Conservation (phyloP, 2,797 vertebrate genomes). For the Microcaecilia unicolor region DNA sequence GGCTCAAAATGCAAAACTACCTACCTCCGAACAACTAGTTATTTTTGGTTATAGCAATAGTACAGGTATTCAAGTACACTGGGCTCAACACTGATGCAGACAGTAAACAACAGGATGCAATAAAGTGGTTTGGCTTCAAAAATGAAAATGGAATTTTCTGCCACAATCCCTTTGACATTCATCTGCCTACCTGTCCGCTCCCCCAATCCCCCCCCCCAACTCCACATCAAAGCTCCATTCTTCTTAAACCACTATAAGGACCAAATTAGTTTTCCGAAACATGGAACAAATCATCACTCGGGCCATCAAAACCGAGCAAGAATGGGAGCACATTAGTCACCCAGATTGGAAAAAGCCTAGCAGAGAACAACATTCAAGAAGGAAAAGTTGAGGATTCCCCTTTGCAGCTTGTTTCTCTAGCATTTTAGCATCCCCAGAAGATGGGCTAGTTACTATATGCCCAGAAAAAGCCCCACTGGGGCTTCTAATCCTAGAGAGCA, state of each 20-base stretch:
- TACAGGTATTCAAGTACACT: too few species aligned
- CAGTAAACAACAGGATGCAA: too few species aligned
- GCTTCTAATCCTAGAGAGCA: constrained; percentile 6
- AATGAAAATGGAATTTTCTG: not conserved
- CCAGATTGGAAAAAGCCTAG: too few species aligned
- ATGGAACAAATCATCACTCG: not conserved
- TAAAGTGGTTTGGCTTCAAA: rapidly evolving
- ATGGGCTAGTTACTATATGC: constrained; percentile 14
- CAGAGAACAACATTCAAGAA: not conserved
- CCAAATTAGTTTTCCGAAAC: not conserved
- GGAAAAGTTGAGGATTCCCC: too few species aligned
- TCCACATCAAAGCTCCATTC: not conserved
- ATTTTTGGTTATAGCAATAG: too few species aligned
- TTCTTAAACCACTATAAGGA: not conserved
- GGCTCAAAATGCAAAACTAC: too few species aligned
- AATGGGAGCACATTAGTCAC: too few species aligned
- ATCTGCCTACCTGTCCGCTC: too few species aligned
- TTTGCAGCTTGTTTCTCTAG: constrained; percentile 14
- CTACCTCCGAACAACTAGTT: too few species aligned
- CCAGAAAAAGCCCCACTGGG: not conserved
- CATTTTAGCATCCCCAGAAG: constrained; percentile 14
- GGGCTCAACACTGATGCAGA: too few species aligned
- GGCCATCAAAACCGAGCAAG: not conserved
- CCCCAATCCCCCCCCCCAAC: not conserved
- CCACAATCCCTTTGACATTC: not conserved